These are phyloP conservation scores for Acanthiza pusilla DNA, from an alignment of 2,797 vertebrate genomes.

Conservation along the genomic window DNA sequence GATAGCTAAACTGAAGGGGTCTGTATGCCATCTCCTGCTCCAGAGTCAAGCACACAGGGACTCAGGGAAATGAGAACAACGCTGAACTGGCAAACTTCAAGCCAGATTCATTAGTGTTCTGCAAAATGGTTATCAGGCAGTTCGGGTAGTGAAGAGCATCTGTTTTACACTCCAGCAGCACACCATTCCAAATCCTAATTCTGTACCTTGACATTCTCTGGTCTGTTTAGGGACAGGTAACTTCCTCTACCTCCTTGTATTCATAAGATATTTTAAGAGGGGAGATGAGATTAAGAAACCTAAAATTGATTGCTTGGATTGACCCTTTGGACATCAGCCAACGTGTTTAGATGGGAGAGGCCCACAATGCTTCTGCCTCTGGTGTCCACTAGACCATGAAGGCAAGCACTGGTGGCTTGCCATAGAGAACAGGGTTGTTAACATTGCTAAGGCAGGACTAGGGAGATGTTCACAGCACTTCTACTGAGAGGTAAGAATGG, in stretches of 20 bases:
- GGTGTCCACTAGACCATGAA: not conserved
- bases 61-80: not conserved
- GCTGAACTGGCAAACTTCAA: not conserved
- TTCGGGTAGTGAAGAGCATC: rapidly evolving
- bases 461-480: not conserved
- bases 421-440: not conserved
- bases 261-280: not conserved
- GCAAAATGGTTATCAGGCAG: not conserved
- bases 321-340: not conserved
- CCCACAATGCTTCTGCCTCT: not conserved
- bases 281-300: not conserved
- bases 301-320: not conserved
- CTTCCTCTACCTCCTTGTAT: not conserved
- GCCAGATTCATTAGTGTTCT: not conserved
- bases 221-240: not conserved
- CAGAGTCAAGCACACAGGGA: rapidly evolving
- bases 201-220: not conserved
- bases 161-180: not conserved
- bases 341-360: not conserved
- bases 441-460: not conserved
- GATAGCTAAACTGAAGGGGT: not conserved
- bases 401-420: not conserved
- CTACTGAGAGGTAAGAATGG: not conserved
- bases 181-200: not conserved
- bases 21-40: not conserved